These are phyloP conservation scores for Venustaconcha ellipsiformis DNA, from an alignment of 1,140 invertebrate species.

Conservation along the genomic window DNA sequence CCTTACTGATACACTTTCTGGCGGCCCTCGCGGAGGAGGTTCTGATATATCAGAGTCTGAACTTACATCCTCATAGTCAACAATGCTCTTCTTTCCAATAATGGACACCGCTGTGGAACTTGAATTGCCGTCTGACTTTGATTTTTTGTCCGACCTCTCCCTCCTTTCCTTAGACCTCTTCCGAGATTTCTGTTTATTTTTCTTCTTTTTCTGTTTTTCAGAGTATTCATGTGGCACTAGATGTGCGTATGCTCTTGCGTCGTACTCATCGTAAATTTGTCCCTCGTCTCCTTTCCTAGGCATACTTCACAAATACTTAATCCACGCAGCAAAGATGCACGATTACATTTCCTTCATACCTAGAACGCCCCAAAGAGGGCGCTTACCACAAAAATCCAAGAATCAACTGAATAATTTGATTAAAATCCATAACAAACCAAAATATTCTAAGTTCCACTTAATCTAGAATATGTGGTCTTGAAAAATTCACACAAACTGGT, in stretches of 20 bases:
- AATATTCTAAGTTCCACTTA: too few species aligned
- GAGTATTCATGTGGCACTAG: slow-evolving; percentile 40
- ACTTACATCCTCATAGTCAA: slow-evolving; percentile 65
- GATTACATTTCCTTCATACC: too few species aligned
- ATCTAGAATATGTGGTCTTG: too few species aligned
- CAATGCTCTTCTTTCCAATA: slow-evolving; percentile 36
- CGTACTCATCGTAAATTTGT: slow-evolving; percentile 50
- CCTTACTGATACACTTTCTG: slow-evolving; percentile 27
- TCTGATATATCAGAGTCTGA: slow-evolving; percentile 52
- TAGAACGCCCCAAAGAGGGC: too few species aligned
- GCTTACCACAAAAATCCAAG: not conserved
- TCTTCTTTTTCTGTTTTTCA: slow-evolving; percentile 46
- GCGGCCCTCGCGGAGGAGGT: slow-evolving; percentile 26
- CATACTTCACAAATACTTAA: slow-evolving; percentile 24
- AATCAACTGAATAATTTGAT: not conserved
- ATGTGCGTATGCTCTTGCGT: slow-evolving; percentile 59
- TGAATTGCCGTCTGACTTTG: slow-evolving; percentile 14
- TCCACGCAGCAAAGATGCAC: too few species aligned
- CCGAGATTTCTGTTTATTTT: slow-evolving; percentile 43
- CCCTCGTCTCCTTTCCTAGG: slow-evolving; percentile 37
- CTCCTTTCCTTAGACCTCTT: slow-evolving; percentile 39
- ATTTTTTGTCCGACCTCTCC: slow-evolving; percentile 19
- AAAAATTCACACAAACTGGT: too few species aligned
- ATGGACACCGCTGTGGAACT: slow-evolving; percentile 5
- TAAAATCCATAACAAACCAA: not conserved